Base-by-base conservation (phyloP, 92 coral and sea anemone species). In the Umimayanthus chanpuru region DNA sequence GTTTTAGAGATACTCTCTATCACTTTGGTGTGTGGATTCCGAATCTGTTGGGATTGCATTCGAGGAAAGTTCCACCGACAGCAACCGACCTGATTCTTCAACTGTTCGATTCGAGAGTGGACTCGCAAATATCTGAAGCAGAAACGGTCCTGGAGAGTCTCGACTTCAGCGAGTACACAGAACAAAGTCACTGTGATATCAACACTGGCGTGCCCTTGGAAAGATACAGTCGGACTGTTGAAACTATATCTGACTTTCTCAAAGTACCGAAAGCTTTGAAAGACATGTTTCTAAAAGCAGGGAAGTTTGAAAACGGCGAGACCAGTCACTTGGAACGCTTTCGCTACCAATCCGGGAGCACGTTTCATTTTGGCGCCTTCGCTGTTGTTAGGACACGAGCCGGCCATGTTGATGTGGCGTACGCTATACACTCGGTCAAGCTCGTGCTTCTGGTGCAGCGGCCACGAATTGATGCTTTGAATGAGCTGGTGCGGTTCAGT, bases 351-450 rank as follows among this genome's bases (percentile, higher is more conserved):
- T 78, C 64, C 23, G 61, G 32, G 18, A 28, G 23, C 82, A 44
- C 4, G 82, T 16, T 78, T 78, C 82, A 78, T 38, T 78, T 47
- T 50, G 82, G 82, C 65, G 82, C 21, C 82, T 78, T 78, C 40
- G 38, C 64, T 4, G 82, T 78, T 26, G 82, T 26, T 14, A 47
- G 41, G 18, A 78, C 58, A 47, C 65, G 25, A 6, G 38, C 65
- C 9, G 64, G 23, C 36, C 12, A n/a, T 26, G 40, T 78, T 44
- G 82, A 78, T 49, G 58, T 78, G 10, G 82, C 66, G 9, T 78
- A 78, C 65, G 29, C 82, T 3, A 28, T 78, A 4, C 82, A 78
- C 7, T 78, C 82, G 39, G 82, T 78, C 30, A 78, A 78, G 21
- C 65, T 78, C n/a, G 65, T 23, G 20, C 21, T 78, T 64, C 16